A percentile compares a stretch with the other conserved stretches of the same genome.
Evolutionary conservation across 2,113 vertebrate species (phyloP).

Genomic region (Fulica atra): DNA sequence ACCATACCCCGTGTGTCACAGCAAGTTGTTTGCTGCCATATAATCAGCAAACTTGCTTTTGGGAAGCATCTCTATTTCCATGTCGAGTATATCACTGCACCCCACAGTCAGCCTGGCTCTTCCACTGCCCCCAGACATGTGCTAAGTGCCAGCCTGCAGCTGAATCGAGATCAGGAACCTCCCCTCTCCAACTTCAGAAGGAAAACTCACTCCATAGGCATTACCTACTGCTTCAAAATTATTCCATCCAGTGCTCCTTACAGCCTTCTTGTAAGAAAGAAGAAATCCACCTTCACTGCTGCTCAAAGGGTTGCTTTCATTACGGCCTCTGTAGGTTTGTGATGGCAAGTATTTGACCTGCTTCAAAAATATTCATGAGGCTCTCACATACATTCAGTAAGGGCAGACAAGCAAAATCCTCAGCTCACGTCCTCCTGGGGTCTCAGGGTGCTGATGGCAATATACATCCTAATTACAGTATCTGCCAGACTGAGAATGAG

Average conservation of each 20-base stretch:
- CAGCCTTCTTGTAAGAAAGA: not conserved
- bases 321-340: slow-evolving; percentile 13
- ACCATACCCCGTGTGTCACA: not conserved
- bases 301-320: slow-evolving; percentile 46
- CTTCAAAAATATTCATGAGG: slow-evolving; percentile 52
- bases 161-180: not conserved
- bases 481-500: not conserved
- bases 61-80: not conserved
- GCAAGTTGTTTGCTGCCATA: not conserved
- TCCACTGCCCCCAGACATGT: not conserved
- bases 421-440: not conserved
- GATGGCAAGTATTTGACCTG: slow-evolving; percentile 27
- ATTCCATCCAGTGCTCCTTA: not conserved
- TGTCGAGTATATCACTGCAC: not conserved
- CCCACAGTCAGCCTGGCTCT: not conserved
- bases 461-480: not conserved
- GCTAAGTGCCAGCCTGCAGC: not conserved
- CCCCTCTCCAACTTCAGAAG: not conserved
- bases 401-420: slow-evolving; percentile 27
- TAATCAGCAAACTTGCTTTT: slow-evolving; percentile 3
- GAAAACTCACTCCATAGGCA: not conserved
- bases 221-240: not conserved
- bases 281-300: slow-evolving; percentile 25
- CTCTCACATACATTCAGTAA: not conserved
- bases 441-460: slow-evolving; percentile 30